These are phyloP conservation scores for Megalonaias nervosa DNA, from an alignment of 1,140 invertebrate species.

Conservation along the genomic window DNA sequence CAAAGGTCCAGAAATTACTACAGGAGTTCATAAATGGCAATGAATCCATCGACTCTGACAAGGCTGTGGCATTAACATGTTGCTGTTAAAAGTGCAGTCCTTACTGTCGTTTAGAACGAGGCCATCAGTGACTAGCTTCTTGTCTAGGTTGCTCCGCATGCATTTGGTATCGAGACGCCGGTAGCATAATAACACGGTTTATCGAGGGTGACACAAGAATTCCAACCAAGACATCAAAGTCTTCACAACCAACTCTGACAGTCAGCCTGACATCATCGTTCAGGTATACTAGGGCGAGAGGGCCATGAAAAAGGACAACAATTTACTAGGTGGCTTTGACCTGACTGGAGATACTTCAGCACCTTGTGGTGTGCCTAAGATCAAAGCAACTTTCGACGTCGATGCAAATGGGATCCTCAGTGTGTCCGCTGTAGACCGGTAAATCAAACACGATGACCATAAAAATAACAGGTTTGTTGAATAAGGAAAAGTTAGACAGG, in stretches of 20 bases:
- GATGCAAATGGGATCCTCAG: conserved; percentile 72
- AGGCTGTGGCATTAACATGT: conserved; percentile 87
- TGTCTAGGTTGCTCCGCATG: conserved; percentile 67
- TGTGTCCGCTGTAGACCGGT: conserved; percentile 84
- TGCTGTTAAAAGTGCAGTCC: conserved; percentile 73
- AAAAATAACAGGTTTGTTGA: conserved; percentile 75
- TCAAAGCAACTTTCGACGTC: conserved; percentile 77
- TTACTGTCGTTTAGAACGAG: conserved; percentile 57
- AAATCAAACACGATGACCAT: conserved; percentile 83
- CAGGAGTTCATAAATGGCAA: conserved; percentile 95
- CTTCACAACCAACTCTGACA: conserved; percentile 72
- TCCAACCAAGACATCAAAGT: conserved; percentile 64
- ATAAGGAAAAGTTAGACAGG: conserved; percentile 74
- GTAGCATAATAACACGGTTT: conserved; percentile 76
- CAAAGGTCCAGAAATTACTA: conserved; percentile 95
- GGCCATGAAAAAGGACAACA: conserved; percentile 78
- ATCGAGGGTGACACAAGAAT: conserved; percentile 64
- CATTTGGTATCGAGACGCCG: conserved; percentile 75
- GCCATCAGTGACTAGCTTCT: conserved; percentile 64
- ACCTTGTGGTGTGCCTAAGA: conserved; percentile 88
- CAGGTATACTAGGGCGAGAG: conserved; percentile 78
- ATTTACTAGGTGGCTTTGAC: conserved; percentile 93
- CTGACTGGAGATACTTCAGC: conserved; percentile 93
- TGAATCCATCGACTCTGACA: conserved; percentile 84
- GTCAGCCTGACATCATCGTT: conserved; percentile 83